A percentile compares a stretch with the other conserved stretches of the same genome.
phyloP scores from a whole-genome alignment of 2,113 vertebrate genomes.

The Nibea albiflora region DNA sequence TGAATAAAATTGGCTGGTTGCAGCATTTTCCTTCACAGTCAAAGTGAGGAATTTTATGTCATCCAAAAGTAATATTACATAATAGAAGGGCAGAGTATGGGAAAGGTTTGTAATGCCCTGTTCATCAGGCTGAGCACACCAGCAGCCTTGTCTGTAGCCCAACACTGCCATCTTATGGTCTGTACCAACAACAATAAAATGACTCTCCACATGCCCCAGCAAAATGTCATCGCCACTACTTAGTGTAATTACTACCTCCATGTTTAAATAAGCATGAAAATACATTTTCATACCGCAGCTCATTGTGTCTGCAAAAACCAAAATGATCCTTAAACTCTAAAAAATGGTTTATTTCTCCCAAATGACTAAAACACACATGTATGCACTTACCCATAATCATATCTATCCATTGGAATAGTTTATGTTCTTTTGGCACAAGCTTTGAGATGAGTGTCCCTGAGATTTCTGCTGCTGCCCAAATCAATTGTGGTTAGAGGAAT shows the following conservation, averaged over 20 bases:
- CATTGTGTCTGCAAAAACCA: background rate
- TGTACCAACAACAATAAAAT: conserved; percentile 31
- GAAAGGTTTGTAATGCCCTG: background rate
- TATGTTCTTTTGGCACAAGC: background rate
- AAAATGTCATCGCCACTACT: conserved; percentile 1
- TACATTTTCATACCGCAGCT: background rate
- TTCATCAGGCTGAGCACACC: background rate
- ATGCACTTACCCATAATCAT: too few relatives aligned
- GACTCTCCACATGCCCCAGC: background rate
- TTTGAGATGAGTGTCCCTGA: background rate
- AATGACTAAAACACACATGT: background rate
- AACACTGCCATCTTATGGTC: conserved; percentile 67
- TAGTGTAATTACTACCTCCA: conserved; percentile 34
- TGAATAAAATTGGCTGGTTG: background rate
- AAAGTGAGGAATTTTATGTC: background rate
- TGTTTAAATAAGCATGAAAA: conserved; percentile 5
- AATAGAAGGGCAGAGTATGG: conserved; percentile 7
- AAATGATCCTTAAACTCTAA: background rate
- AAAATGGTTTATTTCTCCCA: background rate
- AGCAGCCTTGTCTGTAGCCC: background rate
- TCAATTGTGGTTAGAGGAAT: background rate
- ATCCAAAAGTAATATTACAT: conserved; percentile 37
- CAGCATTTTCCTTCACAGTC: background rate
- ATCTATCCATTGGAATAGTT: background rate
- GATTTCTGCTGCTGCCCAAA: background rate